Conservation (phyloP, 1,140 invertebrate genomes). For the Neocloeon triangulifer region DNA sequence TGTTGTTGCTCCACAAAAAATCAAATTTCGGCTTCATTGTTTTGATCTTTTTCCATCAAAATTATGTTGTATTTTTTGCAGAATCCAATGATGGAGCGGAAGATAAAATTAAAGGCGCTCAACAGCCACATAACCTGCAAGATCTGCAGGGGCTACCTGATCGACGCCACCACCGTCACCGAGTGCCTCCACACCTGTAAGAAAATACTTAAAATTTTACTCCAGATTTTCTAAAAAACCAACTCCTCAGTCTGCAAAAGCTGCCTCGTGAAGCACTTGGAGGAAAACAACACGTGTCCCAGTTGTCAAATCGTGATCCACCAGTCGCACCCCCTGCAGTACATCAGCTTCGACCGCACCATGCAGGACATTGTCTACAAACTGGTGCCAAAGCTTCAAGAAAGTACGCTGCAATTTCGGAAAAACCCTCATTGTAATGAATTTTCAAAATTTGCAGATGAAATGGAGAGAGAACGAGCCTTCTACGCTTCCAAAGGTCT, state of each 20-base stretch:
- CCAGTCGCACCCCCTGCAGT: slow-evolving; percentile 89
- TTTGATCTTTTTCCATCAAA: too few relatives aligned
- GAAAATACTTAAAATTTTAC: slow-evolving; percentile 15
- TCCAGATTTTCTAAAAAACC: slow-evolving; percentile 1
- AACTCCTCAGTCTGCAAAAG: slow-evolving; percentile 75
- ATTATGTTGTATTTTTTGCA: too few relatives aligned
- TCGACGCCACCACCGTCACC: slow-evolving; percentile 91
- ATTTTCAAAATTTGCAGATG: slow-evolving; percentile 32
- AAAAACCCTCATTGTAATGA: background rate
- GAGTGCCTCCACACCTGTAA: slow-evolving; percentile 94
- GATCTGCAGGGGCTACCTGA: slow-evolving; percentile 88
- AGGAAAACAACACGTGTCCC: slow-evolving; percentile 92
- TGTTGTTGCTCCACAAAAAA: too few relatives aligned
- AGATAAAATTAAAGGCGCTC: slow-evolving; percentile 72
- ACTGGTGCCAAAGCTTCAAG: slow-evolving; percentile 76
- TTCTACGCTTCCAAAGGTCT: slow-evolving; percentile 66
- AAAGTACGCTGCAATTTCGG: slow-evolving; percentile 45
- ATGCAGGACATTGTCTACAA: slow-evolving; percentile 99
- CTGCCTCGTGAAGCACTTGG: slow-evolving; percentile 89
- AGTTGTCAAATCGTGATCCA: slow-evolving; percentile 93
- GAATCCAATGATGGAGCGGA: slow-evolving; percentile 69
- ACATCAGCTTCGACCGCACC: slow-evolving; percentile 92
- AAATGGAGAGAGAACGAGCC: slow-evolving; percentile 63
- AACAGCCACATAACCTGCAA: slow-evolving; percentile 88
- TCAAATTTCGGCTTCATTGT: too few relatives aligned